phyloP scores from a whole-genome alignment of 1,140 invertebrate genomes.

The Macrocentrus cingulum region DNA sequence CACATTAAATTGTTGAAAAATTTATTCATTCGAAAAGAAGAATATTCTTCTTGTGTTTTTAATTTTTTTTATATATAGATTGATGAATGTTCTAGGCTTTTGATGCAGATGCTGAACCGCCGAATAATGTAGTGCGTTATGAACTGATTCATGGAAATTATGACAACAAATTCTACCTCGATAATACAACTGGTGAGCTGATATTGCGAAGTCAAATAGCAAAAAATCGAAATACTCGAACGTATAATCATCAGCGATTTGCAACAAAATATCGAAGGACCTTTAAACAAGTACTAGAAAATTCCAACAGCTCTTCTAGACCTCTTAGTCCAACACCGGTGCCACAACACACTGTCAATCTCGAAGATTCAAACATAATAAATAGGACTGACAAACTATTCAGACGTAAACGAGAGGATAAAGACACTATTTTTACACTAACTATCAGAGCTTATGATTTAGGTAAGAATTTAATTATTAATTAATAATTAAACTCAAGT shows the following conservation, averaged over 20 bases:
- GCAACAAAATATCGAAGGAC: constrained; percentile 20
- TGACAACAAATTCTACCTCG: constrained; percentile 77
- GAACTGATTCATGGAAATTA: constrained; percentile 80
- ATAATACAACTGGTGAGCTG: constrained; percentile 74
- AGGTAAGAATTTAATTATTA: constrained; percentile 58
- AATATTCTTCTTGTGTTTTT: constrained; percentile 4
- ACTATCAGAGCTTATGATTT: constrained; percentile 78
- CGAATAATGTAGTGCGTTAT: constrained; percentile 84
- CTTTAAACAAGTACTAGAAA: constrained; percentile 43
- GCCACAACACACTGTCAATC: neutral
- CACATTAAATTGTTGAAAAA: neutral
- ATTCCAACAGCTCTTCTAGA: constrained; percentile 29
- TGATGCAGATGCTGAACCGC: constrained; percentile 80
- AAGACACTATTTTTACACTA: constrained; percentile 64
- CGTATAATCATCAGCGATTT: constrained; percentile 31
- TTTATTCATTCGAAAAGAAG: too few species aligned
- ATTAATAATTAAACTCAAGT: neutral
- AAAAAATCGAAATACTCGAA: constrained; percentile 46
- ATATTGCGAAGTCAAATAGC: constrained; percentile 59
- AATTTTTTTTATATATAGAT: constrained; percentile 1
- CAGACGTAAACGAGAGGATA: constrained; percentile 49
- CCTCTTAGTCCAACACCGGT: neutral
- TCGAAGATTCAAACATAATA: neutral
- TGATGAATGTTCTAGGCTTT: constrained; percentile 62
- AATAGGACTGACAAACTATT: constrained; percentile 33